These are phyloP conservation scores for Apeira syringaria DNA, from an alignment of 2,888 invertebrate genomes.

Conservation along the genomic window DNA sequence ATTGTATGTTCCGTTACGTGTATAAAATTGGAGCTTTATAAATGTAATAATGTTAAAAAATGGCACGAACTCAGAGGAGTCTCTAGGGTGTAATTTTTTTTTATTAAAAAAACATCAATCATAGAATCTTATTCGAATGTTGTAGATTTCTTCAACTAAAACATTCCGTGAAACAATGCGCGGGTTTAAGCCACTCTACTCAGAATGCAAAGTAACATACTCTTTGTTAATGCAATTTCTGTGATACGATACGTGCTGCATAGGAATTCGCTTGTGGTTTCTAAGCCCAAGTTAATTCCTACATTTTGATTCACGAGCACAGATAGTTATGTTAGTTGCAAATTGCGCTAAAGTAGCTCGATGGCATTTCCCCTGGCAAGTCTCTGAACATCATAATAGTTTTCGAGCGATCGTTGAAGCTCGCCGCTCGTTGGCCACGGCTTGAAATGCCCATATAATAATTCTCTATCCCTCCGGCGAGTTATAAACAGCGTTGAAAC, in stretches of 20 bases:
- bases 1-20: too few relatives aligned
- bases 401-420: conserved; percentile 22
- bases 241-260: background rate
- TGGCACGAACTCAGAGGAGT: too few relatives aligned
- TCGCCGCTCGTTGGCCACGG: conserved; percentile 13
- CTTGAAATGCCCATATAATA: conserved; percentile 39
- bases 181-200: background rate
- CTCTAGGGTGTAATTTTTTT: too few relatives aligned
- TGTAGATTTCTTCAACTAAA: background rate
- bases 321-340: conserved; percentile 3
- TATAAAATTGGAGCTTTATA: too few relatives aligned
- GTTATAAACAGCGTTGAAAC: conserved; percentile 1
- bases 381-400: conserved; percentile 15
- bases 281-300: background rate
- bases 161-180: background rate
- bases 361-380: conserved; percentile 4
- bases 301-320: conserved; percentile 5
- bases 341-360: conserved; percentile 3
- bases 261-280: background rate
- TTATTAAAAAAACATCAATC: too few relatives aligned
- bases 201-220: background rate
- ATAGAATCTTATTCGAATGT: too few relatives aligned
- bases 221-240: background rate
- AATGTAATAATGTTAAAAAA: too few relatives aligned
- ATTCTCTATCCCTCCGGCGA: conserved; percentile 23